Evolutionary conservation across 1,140 invertebrate genomes (phyloP).

Genomic region (Calycopis cecrops): DNA sequence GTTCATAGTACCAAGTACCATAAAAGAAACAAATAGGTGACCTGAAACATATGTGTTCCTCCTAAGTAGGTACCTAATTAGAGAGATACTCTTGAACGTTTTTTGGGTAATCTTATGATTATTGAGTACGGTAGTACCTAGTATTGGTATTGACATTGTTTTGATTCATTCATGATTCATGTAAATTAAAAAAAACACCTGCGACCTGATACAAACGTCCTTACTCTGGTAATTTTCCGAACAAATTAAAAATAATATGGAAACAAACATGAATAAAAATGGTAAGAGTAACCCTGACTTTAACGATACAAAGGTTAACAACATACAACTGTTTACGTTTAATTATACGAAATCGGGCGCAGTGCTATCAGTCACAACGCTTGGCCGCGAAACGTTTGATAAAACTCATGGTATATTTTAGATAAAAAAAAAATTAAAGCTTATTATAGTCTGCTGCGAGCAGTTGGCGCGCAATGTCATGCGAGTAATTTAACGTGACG

Average conservation of each 20-base stretch:
- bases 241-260: no score
- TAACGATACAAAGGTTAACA: constrained; percentile 7
- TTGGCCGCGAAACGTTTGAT: background rate
- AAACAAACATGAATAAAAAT: constrained; percentile 1
- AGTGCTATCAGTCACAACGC: background rate
- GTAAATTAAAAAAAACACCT: background rate
- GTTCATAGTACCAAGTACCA: no score
- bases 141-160: no score
- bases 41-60: no score
- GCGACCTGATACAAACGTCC: background rate
- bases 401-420: background rate
- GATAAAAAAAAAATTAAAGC: no score
- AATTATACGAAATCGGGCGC: background rate
- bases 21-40: no score
- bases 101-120: no score
- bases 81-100: no score
- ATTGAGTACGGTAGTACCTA: no score
- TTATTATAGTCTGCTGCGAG: constrained; percentile 18
- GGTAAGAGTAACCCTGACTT: background rate
- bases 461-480: constrained; percentile 34
- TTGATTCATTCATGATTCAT: background rate
- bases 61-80: no score
- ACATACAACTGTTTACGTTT: background rate
- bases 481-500: constrained; percentile 17
- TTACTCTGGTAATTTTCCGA: no score